phyloP scores from a whole-genome alignment of 1,140 invertebrate species.

The Drosophila kepulauana region DNA sequence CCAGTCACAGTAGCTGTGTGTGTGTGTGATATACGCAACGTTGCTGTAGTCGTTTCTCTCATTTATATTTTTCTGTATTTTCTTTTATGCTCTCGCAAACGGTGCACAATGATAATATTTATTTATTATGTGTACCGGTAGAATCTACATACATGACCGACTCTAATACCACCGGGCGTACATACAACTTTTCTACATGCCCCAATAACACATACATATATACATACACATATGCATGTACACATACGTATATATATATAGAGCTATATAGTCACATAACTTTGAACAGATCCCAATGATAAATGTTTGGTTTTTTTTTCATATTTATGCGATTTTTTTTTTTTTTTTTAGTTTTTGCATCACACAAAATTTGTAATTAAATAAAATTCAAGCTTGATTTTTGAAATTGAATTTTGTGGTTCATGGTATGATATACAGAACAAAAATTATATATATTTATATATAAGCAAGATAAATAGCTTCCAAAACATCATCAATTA shows the following conservation, averaged over 20 bases:
- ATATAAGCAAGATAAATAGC: slow-evolving; percentile 35
- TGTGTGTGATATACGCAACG: slow-evolving; percentile 53
- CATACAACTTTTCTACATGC: slow-evolving; percentile 68
- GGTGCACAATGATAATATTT: slow-evolving; percentile 27
- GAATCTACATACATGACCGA: slow-evolving; percentile 52
- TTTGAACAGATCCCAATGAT: slow-evolving; percentile 81
- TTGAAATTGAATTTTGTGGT: slow-evolving; percentile 67
- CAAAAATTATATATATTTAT: slow-evolving; percentile 57
- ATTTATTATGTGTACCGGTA: slow-evolving; percentile 33
- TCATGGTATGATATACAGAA: slow-evolving; percentile 75
- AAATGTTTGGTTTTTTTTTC: slow-evolving; percentile 52
- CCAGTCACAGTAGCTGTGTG: slow-evolving; percentile 67
- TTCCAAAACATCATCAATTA: slow-evolving; percentile 46
- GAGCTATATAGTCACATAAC: slow-evolving; percentile 61
- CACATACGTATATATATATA: slow-evolving; percentile 25
- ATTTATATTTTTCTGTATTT: slow-evolving; percentile 1
- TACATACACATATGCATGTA: neutral
- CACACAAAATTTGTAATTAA: slow-evolving; percentile 58
- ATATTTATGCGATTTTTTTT: slow-evolving; percentile 18
- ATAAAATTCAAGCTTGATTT: slow-evolving; percentile 67
- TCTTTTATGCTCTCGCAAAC: slow-evolving; percentile 11
- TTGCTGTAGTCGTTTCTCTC: slow-evolving; percentile 33
- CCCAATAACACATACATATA: slow-evolving; percentile 58
- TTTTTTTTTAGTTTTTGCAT: slow-evolving; percentile 26
- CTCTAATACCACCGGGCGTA: slow-evolving; percentile 59